Evolutionary conservation across 1,140 invertebrate species (phyloP), one percentile per base, ranked within the genome.

Genomic region (Phymorhynchus buccinoides): DNA sequence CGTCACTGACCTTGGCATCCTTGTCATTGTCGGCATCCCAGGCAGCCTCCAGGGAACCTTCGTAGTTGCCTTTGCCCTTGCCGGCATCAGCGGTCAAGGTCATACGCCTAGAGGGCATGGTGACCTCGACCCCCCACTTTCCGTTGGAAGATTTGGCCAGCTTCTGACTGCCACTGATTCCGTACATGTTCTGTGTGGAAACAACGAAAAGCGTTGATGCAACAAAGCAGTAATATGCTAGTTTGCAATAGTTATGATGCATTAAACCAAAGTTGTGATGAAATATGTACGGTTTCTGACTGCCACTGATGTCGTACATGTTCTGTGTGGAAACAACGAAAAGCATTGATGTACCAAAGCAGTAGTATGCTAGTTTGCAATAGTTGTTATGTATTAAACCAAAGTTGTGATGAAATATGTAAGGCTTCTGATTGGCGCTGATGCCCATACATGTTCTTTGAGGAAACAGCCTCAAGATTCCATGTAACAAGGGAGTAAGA

Each of bases 11-110:
- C 22, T 82, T 87, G 27, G 91, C 85, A 30, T 86, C 88, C 66
- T 91, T 86, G 30, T 85, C 85, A 2, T 84, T 86, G 30, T 88
- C 88, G 66, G 87, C 89, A 84, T 90, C 87, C 89, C 88, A 90
- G 30, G 87, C 86, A 41, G 88, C 86, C 52, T 90, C 87, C 39
- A 89, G 35, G 30, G 85, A 88, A 1, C 83, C 88, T 32, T 83
- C 80, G 66, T 86, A 89, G 56, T 86, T 73, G 35, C 84, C 66
- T 30, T 80, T 77, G 41, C 84, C 85, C 27, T 82, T 78, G 66
- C 86, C 87, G 4, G 86, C 87, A 35, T 84, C 82, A 30, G 80
- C 75, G n/a, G 77, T 84, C 3, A 87, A 27, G 35, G 37, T 80
- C 12, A 88, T 83, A n/a, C 86, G 85, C 22, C 87, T 85, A 16